Evolutionary conservation across 2,888 invertebrate genomes (phyloP).

Genomic region (Napeogenes inachia): DNA sequence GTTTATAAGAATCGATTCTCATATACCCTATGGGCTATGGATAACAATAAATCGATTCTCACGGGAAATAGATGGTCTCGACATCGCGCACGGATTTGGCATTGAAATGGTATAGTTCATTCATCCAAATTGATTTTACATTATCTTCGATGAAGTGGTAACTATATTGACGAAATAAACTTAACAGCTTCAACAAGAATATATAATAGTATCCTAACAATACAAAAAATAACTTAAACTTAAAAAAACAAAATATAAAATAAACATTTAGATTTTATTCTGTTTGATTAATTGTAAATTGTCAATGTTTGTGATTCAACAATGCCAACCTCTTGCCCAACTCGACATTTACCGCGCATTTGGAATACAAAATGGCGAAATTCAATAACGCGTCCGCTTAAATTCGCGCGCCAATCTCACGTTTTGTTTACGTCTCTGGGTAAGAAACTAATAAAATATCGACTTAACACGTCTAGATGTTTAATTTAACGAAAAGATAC

Average conservation of each 20-base stretch:
- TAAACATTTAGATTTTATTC: background rate
- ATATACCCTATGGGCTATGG: background rate
- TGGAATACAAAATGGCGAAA: constrained; percentile 47
- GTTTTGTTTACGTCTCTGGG: constrained; percentile 46
- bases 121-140: constrained; percentile 34
- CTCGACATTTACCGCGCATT: constrained; percentile 36
- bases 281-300: constrained; percentile 49
- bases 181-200: too few relatives aligned
- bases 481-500: too few relatives aligned
- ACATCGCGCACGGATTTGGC: constrained; percentile 24
- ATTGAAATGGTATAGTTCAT: constrained; percentile 26
- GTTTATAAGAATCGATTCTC: constrained; percentile 1
- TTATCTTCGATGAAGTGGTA: too few relatives aligned
- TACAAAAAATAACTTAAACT: too few relatives aligned
- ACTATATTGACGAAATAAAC: too few relatives aligned
- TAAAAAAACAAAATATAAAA: background rate
- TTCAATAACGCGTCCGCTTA: constrained; percentile 52
- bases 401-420: constrained; percentile 54
- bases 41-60: constrained; percentile 38
- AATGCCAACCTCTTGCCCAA: constrained; percentile 37
- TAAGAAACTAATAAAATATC: constrained; percentile 20
- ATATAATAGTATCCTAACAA: too few relatives aligned
- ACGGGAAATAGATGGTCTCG: constrained; percentile 39
- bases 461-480: too few relatives aligned
- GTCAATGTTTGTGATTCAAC: constrained; percentile 41